These are phyloP conservation scores for Diaperis boleti DNA, from an alignment of 2,888 invertebrate species.

Conservation along the genomic window DNA sequence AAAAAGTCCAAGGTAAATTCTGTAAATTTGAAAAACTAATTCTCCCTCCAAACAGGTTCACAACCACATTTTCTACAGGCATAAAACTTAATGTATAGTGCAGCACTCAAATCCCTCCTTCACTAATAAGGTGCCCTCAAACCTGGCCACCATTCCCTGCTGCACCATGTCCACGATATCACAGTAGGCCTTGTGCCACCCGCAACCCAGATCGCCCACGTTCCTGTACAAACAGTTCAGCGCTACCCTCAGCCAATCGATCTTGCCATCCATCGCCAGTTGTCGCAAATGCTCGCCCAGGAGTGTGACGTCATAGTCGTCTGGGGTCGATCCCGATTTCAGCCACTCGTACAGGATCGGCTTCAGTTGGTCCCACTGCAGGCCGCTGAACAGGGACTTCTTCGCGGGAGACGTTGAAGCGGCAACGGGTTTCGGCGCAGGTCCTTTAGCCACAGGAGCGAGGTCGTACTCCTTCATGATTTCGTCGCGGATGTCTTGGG, in stretches of 20 bases:
- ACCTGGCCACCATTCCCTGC: slow-evolving; percentile 45
- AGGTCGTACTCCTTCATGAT: slow-evolving; percentile 68
- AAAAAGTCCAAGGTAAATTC: too few species aligned
- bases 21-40: too few species aligned
- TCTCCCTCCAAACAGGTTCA: too few species aligned
- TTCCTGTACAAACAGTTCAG: slow-evolving; percentile 68
- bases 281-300: slow-evolving; percentile 71
- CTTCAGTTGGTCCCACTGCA: slow-evolving; percentile 68
- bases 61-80: too few species aligned
- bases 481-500: slow-evolving; percentile 73
- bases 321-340: slow-evolving; percentile 70
- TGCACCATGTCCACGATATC: slow-evolving; percentile 75
- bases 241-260: slow-evolving; percentile 64
- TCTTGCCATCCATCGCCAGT: slow-evolving; percentile 64
- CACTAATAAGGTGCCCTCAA: slow-evolving; percentile 12
- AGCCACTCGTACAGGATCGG: slow-evolving; percentile 77
- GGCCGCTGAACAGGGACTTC: slow-evolving; percentile 50
- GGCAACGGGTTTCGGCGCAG: not conserved
- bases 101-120: slow-evolving; percentile 23
- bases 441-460: not conserved
- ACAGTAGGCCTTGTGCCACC: slow-evolving; percentile 77
- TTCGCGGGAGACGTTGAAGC: too few species aligned
- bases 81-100: too few species aligned
- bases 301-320: slow-evolving; percentile 74
- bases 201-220: slow-evolving; percentile 68